Conservation (phyloP, 92 coral and sea anemone genomes). For the Montipora capitata region DNA sequence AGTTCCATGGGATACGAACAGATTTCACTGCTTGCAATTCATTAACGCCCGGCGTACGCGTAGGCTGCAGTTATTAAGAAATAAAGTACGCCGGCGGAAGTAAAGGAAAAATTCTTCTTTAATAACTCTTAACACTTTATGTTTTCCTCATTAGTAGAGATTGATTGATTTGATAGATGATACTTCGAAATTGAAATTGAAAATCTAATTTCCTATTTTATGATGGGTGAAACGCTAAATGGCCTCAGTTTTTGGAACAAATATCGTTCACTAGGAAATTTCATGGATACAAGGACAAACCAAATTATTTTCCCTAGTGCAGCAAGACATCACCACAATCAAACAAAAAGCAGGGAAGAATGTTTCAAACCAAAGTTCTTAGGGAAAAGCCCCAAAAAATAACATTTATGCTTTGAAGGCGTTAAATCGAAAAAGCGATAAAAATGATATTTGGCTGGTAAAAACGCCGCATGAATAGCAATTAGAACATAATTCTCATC, state of each 20-base stretch:
- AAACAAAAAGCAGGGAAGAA: conserved; percentile 37
- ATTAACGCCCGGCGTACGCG: conserved; percentile 23
- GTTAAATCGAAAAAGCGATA: conserved; percentile 11
- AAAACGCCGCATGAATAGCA: conserved; percentile 41
- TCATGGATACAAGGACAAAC: conserved; percentile 45
- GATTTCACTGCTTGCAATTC: conserved; percentile 30
- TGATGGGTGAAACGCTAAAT: conserved; percentile 46
- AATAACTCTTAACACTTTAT: conserved; percentile 45
- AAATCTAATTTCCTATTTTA: conserved; percentile 68
- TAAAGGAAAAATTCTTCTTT: conserved; percentile 37
- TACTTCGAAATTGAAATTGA: conserved; percentile 58
- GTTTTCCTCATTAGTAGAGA: conserved; percentile 36
- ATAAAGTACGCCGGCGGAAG: conserved; percentile 46
- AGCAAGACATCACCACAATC: conserved; percentile 41
- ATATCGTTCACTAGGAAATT: conserved; percentile 69
- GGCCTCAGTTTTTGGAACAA: conserved; percentile 36
- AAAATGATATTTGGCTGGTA: background rate
- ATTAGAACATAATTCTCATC: conserved; percentile 19
- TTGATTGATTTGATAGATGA: conserved; percentile 41
- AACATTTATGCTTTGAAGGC: background rate
- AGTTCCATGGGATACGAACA: conserved; percentile 54
- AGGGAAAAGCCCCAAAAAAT: background rate
- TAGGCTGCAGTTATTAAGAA: conserved; percentile 23
- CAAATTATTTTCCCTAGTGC: conserved; percentile 51
- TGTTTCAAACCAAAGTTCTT: conserved; percentile 21